phyloP scores from a whole-genome alignment of 2,888 invertebrate genomes.

The Mythimna albipuncta region DNA sequence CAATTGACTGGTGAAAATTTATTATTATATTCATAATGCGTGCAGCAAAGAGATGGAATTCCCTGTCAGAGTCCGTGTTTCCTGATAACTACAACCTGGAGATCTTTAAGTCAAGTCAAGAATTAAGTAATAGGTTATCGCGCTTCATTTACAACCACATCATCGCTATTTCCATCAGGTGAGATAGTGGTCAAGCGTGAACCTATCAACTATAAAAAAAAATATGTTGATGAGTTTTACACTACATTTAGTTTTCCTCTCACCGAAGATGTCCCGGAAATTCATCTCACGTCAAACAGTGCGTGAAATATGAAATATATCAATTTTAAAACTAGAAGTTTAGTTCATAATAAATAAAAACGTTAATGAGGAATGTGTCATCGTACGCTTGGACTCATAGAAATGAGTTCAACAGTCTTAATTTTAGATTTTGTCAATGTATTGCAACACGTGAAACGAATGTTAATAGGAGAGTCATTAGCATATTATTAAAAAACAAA shows the following conservation, averaged over 20 bases:
- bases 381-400: slow-evolving; percentile 21
- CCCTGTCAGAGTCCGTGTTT: too few relatives aligned
- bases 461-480: slow-evolving; percentile 12
- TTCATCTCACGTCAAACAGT: slow-evolving; percentile 1
- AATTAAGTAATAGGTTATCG: too few relatives aligned
- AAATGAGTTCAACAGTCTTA: slow-evolving; percentile 30
- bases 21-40: too few relatives aligned
- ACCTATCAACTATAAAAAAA: too few relatives aligned
- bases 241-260: background rate
- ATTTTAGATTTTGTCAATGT: slow-evolving; percentile 33
- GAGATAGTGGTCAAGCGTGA: too few relatives aligned
- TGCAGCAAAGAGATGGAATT: too few relatives aligned
- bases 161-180: too few relatives aligned
- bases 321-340: slow-evolving; percentile 7
- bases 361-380: slow-evolving; percentile 43
- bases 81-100: too few relatives aligned
- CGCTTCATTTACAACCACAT: too few relatives aligned
- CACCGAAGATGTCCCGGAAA: slow-evolving; percentile 32
- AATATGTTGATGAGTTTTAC: background rate
- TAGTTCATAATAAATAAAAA: slow-evolving; percentile 27
- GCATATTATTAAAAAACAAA: slow-evolving; percentile 4
- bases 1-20: too few relatives aligned
- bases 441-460: slow-evolving; percentile 20
- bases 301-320: slow-evolving; percentile 19
- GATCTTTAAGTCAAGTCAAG: too few relatives aligned